Evolutionary conservation across 2,888 invertebrate species (phyloP).

Genomic region (Lathronympha strigana): DNA sequence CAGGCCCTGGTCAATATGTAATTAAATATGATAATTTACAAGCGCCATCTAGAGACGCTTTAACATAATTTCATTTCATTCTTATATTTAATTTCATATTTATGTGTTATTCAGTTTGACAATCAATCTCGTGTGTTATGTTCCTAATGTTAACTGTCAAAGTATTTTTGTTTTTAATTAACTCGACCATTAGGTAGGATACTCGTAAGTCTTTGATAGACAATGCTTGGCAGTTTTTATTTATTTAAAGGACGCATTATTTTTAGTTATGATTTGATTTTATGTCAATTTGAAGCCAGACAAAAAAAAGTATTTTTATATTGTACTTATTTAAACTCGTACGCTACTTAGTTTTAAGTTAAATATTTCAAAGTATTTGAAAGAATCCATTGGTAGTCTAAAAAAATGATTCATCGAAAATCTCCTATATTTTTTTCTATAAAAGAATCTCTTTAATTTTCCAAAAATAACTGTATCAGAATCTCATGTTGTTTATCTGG

Average conservation of each 20-base stretch:
- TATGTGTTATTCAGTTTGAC: background rate
- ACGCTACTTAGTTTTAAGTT: background rate
- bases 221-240: background rate
- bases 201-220: too few relatives aligned
- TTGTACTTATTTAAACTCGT: background rate
- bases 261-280: background rate
- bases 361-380: background rate
- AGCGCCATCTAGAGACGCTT: too few relatives aligned
- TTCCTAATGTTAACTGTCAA: slow-evolving; percentile 26
- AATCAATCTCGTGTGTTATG: slow-evolving; percentile 23
- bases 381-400: too few relatives aligned
- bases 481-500: background rate
- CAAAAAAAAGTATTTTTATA: background rate
- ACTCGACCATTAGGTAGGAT: background rate
- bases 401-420: too few relatives aligned
- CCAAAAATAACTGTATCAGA: too few relatives aligned
- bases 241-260: background rate
- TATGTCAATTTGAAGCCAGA: background rate
- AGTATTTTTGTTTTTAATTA: slow-evolving; percentile 20
- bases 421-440: too few relatives aligned
- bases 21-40: too few relatives aligned
- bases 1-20: too few relatives aligned
- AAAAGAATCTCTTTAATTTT: too few relatives aligned
- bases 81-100: background rate
- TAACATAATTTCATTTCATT: too few relatives aligned